Percentiles rank a stretch among this genome's conserved stretches.
Evolutionary conservation across 1,140 invertebrate species (phyloP).

Genomic region (Panagrolaimus sp.): DNA sequence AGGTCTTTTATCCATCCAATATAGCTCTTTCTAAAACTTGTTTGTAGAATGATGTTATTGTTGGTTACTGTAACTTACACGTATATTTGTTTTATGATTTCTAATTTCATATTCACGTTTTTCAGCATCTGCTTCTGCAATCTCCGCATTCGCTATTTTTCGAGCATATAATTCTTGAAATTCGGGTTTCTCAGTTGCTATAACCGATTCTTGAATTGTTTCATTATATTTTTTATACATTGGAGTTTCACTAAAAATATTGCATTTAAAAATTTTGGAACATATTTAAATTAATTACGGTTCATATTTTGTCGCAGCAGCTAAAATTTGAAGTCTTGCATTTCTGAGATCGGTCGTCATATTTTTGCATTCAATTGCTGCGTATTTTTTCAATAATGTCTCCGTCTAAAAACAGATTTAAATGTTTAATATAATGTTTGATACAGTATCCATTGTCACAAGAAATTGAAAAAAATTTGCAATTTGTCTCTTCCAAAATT

Average conservation of each 20-base stretch:
- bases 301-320: neutral
- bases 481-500: too few species aligned
- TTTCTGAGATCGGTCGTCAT: slow-evolving; percentile 1
- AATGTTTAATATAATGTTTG: too few species aligned
- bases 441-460: too few species aligned
- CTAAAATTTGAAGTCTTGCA: neutral
- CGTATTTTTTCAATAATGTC: neutral
- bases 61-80: too few species aligned
- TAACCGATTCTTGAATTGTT: neutral
- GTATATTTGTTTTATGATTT: neutral
- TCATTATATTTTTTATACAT: slow-evolving; percentile 1
- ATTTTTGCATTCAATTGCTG: slow-evolving; percentile 3
- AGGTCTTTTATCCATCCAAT: too few species aligned
- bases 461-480: too few species aligned
- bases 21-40: too few species aligned
- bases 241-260: neutral
- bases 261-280: neutral
- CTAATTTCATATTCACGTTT: neutral
- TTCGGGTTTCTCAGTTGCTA: neutral
- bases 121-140: neutral
- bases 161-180: neutral
- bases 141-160: neutral
- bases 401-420: neutral
- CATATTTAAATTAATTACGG: neutral
- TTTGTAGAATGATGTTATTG: too few species aligned